Evolutionary conservation across 2,797 vertebrate species (phyloP), one percentile per base, ranked within the genome.

Genomic region (Clarias pachynema): DNA sequence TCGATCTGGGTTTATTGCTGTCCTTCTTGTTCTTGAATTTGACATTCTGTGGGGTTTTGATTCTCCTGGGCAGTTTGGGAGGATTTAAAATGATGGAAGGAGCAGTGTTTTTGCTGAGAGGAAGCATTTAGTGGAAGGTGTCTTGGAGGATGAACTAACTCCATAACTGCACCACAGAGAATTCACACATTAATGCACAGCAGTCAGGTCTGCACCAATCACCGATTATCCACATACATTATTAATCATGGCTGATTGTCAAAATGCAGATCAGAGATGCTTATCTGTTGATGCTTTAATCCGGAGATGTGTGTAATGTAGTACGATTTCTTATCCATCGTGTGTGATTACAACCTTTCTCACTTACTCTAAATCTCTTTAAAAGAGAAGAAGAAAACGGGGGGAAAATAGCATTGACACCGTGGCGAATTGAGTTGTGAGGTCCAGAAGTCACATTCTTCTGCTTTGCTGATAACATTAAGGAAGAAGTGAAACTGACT

Each of bases 361-460:
- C 26, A 9, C 31, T 31, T 9, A 29, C 4, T 44, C n/a, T 31
- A 53, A 86, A 88, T 84, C 77, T 81, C 70, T 66, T n/a, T 12
- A 49, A 49, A 49, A 10, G 31, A 31, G 63, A 9, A 31, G 77
- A 78, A 84, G 74, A 84, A 80, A 84, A 87, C 79, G 85, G 66
- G 16, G 85, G 90, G 84, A 69, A 85, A 49, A 49, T 12, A 44
- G n/a, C 88, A 90, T 91, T 91, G 91, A 91, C 89, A 89, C 85
- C 88, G 87, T 89, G 74, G 89, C 90, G 93, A 94, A 95, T 95
- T 94, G 93, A 95, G 94, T 93, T 91, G 94, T 93, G 94, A 93
- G 93, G 93, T 94, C 92, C 91, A 88, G 90, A 89, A 93, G 91
- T 91, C 89, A 86, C 89, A 92, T 94, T 92, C 90, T 83, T 88